Percentiles rank a stretch among this genome's conserved stretches.
Conservation (phyloP, 2,888 invertebrate genomes). For the Machimus atricapillus region DNA sequence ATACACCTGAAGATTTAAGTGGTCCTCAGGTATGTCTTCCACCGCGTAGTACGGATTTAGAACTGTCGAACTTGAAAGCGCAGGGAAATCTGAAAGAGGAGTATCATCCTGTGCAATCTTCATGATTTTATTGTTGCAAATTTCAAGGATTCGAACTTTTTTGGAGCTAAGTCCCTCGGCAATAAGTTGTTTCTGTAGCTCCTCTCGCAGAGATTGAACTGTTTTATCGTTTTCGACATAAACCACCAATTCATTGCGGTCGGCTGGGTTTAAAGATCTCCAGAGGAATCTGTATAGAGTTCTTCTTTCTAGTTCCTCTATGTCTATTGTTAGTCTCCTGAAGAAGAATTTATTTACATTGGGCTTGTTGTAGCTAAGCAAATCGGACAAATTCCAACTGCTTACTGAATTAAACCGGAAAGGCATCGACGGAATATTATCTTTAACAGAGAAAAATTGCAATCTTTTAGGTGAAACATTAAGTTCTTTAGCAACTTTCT, state of each 20-base stretch:
- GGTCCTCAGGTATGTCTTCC: conserved; percentile 94
- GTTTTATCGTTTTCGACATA: conserved; percentile 96
- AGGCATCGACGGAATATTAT: not conserved
- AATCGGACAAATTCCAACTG: conserved; percentile 83
- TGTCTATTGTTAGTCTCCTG: conserved; percentile 94
- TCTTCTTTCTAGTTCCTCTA: conserved; percentile 97
- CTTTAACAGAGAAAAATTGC: conserved; percentile 69
- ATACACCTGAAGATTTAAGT: conserved; percentile 78
- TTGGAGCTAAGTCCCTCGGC: conserved; percentile 87
- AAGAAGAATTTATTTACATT: conserved; percentile 94
- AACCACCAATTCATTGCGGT: not conserved
- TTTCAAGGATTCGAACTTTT: conserved; percentile 82
- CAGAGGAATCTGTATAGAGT: conserved; percentile 79
- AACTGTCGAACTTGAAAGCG: not conserved
- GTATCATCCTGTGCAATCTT: conserved; percentile 75
- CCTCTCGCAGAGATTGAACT: conserved; percentile 88
- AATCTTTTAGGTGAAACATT: conserved; percentile 92
- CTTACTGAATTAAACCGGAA: not conserved
- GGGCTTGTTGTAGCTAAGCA: conserved; percentile 87
- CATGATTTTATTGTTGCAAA: conserved; percentile 76
- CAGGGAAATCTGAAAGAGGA: conserved; percentile 66
- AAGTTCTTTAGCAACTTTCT: conserved; percentile 89
- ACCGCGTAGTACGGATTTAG: conserved; percentile 68
- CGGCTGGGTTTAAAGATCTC: not conserved
- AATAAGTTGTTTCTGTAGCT: conserved; percentile 91